Conservation (phyloP, 2,888 invertebrate genomes). For the Malthinus flaveolus region DNA sequence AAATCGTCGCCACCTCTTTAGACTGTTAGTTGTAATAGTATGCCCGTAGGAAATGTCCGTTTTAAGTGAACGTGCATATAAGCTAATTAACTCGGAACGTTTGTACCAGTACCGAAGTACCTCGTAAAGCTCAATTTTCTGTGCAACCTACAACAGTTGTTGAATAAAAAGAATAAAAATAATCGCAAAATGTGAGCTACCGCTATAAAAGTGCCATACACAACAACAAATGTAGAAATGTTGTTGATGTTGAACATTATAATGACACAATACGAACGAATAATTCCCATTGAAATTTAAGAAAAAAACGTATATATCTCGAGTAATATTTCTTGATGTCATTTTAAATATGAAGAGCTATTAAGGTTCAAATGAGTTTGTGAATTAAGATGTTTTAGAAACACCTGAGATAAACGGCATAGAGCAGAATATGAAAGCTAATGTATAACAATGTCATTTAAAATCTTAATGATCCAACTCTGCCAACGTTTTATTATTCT, state of each 20-base stretch:
- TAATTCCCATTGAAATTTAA: no score
- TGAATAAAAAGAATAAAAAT: neutral
- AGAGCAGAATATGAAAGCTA: slow-evolving; percentile 24
- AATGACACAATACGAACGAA: no score
- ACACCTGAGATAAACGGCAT: slow-evolving; percentile 32
- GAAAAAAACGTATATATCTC: no score
- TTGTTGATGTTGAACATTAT: no score
- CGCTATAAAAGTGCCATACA: no score
- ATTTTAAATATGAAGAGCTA: slow-evolving; percentile 23
- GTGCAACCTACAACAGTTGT: slow-evolving; percentile 8
- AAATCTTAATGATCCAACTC: slow-evolving; percentile 24
- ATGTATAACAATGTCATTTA: slow-evolving; percentile 29
- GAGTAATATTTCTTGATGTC: slow-evolving; percentile 23
- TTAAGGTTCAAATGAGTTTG: slow-evolving; percentile 29
- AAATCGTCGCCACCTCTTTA: no score
- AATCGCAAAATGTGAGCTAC: neutral
- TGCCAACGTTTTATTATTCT: slow-evolving; percentile 16
- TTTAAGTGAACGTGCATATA: no score
- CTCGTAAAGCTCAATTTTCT: neutral
- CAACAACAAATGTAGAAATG: no score
- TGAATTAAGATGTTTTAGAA: slow-evolving; percentile 34
- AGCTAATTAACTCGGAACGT: no score
- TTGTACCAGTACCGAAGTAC: no score
- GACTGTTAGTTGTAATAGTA: no score
- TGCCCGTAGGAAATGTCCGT: no score